Base-by-base conservation (phyloP, 2,888 invertebrate genomes). In the Leptinotarsa rubiginosa region DNA sequence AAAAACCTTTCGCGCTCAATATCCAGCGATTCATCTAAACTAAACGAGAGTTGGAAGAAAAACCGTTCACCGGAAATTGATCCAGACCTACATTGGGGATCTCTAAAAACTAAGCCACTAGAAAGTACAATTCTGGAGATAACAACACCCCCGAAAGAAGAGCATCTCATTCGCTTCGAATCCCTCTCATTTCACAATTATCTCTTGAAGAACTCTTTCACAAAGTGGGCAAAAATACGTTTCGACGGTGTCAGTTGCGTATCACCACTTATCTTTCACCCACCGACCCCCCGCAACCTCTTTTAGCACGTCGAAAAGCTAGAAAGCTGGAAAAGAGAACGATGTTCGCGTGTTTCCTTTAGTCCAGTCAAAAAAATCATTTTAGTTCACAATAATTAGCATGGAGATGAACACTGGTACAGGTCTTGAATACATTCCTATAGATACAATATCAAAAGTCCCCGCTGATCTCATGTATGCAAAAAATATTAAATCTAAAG, bases 131-230 rank as follows among this genome's bases (percentile, higher is more conserved):
- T 56, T 20, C 56, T 4, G 13, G 56, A 7, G 56, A 56, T 56
- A 56, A 22, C 56, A 56, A 62, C 62, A 62, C 62, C 41, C n/a
- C 16, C 16, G n/a, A 62, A 62, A 41, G 31, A 62, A 62, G 41
- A 62, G 31, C 13, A 41, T 7, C 15, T 15, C 15, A 18, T 16
- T 31, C 62, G 18, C 62, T 62, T 62, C 16, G 62, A 10, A 62
- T 62, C 31, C 62, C n/a, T 31, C 12, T 62, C 62, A 41, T 62
- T 62, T 62, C 31, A 62, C 62, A 62, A 62, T 62, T 41, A 62
- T 41, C 41, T 31, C 16, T 13, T n/a, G n/a, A n/a, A 62, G 41
- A 15, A 41, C 25, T 62, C 62, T n/a, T 15, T 62, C 41, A 62
- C 18, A 31, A 13, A 10, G n/a, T 31, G 62, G 41, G 41, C 2